These are phyloP conservation scores for Parnassius smintheus DNA, from an alignment of 2,888 invertebrate species.

Conservation along the genomic window DNA sequence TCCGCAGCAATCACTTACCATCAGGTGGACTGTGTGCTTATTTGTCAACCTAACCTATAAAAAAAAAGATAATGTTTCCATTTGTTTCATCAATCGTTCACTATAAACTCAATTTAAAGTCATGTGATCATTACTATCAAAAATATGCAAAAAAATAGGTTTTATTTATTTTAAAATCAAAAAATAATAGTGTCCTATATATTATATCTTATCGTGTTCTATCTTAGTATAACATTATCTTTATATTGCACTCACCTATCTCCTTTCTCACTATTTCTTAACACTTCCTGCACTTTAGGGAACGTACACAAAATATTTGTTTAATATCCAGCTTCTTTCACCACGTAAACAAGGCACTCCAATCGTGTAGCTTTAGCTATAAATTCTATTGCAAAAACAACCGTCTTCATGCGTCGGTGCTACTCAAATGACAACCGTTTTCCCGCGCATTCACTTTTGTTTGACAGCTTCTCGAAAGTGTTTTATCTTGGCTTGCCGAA, in stretches of 20 bases:
- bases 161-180: no score
- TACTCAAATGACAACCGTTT: conserved; percentile 42
- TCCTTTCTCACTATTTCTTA: conserved; percentile 14
- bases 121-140: no score
- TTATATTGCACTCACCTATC: conserved; percentile 15
- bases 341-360: conserved; percentile 5
- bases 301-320: conserved; percentile 7
- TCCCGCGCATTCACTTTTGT: conserved; percentile 47
- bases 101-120: no score
- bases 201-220: no score
- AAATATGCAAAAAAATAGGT: no score
- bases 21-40: no score
- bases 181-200: no score
- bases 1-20: no score
- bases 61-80: not conserved
- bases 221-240: no score
- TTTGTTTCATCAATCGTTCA: not conserved
- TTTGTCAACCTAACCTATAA: no score
- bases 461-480: conserved; percentile 39
- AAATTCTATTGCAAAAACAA: conserved; percentile 23
- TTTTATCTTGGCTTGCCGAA: conserved; percentile 22
- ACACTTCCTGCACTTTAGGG: conserved; percentile 5
- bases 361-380: conserved; percentile 13
- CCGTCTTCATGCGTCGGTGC: conserved; percentile 33
- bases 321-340: conserved; percentile 14